A percentile compares a stretch with the other conserved stretches of the same genome.
phyloP scores from a whole-genome alignment of 2,113 vertebrate species.

The Hirundichthys speculiger region DNA sequence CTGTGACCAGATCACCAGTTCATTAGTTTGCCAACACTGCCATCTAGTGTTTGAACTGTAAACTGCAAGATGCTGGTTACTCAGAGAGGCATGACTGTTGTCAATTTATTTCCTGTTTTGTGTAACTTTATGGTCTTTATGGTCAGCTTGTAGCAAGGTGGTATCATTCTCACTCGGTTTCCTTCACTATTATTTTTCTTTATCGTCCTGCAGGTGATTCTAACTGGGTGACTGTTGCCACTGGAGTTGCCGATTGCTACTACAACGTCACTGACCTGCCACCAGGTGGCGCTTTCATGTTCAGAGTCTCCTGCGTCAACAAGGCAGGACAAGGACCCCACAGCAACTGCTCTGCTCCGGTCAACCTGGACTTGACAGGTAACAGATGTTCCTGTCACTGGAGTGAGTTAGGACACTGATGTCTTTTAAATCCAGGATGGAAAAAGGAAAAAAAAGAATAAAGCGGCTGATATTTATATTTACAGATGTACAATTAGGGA shows the following conservation, averaged over 20 bases:
- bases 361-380: conserved; percentile 84
- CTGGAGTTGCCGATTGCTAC: conserved; percentile 89
- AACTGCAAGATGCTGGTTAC: not conserved
- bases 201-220: conserved; percentile 83
- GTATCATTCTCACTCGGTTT: no score
- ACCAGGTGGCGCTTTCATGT: conserved; percentile 71
- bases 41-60: conserved; percentile 33
- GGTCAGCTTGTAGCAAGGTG: no score
- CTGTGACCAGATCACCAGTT: no score
- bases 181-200: no score
- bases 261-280: conserved; percentile 91
- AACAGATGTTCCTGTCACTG: not conserved
- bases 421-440: no score
- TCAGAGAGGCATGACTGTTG: not conserved
- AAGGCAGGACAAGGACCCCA: conserved; percentile 92
- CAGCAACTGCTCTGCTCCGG: conserved; percentile 85
- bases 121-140: not conserved
- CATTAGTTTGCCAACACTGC: conserved; percentile 10
- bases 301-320: conserved; percentile 91
- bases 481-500: no score
- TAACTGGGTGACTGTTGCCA: conserved; percentile 84
- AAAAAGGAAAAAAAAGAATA: no score
- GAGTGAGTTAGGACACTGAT: not conserved
- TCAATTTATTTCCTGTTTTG: not conserved
- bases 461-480: no score